Conservation (phyloP, 2,113 vertebrate genomes). For the Ceuthmochares aereus region DNA sequence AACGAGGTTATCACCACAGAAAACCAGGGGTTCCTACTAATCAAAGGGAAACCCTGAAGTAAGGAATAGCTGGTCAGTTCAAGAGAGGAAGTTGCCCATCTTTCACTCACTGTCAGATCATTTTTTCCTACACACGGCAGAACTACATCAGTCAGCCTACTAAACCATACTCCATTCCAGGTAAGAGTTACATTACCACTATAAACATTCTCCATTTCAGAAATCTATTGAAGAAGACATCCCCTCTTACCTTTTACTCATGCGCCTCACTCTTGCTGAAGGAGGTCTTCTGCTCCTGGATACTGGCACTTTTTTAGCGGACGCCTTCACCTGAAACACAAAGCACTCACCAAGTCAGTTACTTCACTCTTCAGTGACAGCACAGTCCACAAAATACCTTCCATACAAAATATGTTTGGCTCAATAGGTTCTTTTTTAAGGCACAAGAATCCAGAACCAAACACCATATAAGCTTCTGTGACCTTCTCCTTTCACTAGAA, state of each 20-base stretch:
- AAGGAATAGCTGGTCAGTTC: background rate
- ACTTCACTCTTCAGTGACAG: accelerated
- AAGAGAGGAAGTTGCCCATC: background rate
- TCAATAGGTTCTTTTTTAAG: background rate
- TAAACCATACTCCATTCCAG: background rate
- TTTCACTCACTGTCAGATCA: background rate
- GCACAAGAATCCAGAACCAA: background rate
- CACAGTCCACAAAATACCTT: background rate
- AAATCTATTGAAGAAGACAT: background rate
- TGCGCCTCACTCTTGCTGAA: background rate
- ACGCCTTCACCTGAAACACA: constrained; percentile 44
- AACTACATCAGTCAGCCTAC: background rate
- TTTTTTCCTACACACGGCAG: background rate
- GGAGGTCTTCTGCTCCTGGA: constrained; percentile 31
- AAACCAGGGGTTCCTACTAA: background rate
- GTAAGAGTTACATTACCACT: background rate
- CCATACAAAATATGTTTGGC: accelerated
- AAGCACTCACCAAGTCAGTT: background rate
- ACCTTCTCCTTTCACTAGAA: accelerated
- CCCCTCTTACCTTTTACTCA: constrained; percentile 21
- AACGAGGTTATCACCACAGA: background rate
- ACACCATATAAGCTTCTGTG: too few species aligned
- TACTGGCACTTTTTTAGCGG: background rate
- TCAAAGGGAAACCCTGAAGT: background rate
- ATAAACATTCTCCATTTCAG: background rate